Evolutionary conservation across 2,888 invertebrate species (phyloP), one percentile per base, ranked within the genome.

Genomic region (Leptinotarsa tumamoca): DNA sequence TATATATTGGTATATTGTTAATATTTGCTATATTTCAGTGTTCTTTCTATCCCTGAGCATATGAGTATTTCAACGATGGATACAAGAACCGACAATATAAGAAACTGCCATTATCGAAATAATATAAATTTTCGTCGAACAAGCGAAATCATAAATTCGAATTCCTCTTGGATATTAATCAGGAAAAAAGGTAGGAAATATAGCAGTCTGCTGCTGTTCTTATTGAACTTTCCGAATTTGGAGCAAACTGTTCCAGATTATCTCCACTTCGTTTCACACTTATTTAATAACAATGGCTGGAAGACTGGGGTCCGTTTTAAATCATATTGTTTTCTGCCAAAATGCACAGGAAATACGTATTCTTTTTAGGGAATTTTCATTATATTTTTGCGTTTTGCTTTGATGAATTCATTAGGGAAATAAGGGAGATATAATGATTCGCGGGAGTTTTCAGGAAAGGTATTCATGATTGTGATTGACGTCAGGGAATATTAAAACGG

Each of bases 251-350:
- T 69, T 78, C 81, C 81, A 83, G 81, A 86, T 86, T 86, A 87
- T 80, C 73, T 83, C 76, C 85, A 83, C 84, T 82, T 84, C 86
- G 86, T 82, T 85, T 85, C 85, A 86, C 86, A 85, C 84, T 86
- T 86, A 86, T 87, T 86, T 86, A 87, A 86, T 87, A 87, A 86
- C 84, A 86, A 84, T 84, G 83, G 79, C 77, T 82, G 82, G 82
- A 83, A 81, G 82, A 84, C 81, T 82, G 67, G 72, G 81, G 80
- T 76, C 82, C 78, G 82, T 80, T 82, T 76, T 76, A 81, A 83
- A 83, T 81, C 81, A 73, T 73, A 79, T 76, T 74, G 52, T 76
- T 71, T 78, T 74, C 69, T 63, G 66, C 61, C 58, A 70, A 74
- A 76, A 73, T 73, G 79, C 76, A 73, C 74, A 74, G 21, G 50